Evolutionary conservation across 1,140 invertebrate species (phyloP).

Genomic region (Drosophila navojoa): DNA sequence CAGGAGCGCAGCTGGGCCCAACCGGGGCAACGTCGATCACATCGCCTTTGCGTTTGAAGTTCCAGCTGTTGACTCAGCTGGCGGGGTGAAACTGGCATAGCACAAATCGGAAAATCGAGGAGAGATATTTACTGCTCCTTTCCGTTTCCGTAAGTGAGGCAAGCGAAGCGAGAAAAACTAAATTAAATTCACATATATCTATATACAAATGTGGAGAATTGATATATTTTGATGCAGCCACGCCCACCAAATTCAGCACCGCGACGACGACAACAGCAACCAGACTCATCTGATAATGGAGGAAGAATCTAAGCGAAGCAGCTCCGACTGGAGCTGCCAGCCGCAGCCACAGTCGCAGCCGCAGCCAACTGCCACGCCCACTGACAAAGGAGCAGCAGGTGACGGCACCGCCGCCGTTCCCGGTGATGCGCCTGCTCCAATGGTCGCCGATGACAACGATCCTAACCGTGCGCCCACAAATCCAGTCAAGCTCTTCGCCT

Average conservation of each 20-base stretch:
- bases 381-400: not conserved
- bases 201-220: not conserved
- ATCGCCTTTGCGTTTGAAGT: not conserved
- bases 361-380: not conserved
- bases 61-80: not conserved
- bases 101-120: not conserved
- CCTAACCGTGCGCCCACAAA: not conserved
- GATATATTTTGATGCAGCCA: conserved; percentile 7
- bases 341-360: not conserved
- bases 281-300: not conserved
- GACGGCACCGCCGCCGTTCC: too few species aligned
- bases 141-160: too few species aligned
- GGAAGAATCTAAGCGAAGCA: too few species aligned
- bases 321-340: too few species aligned
- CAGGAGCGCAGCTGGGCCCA: conserved; percentile 21
- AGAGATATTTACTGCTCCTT: not conserved
- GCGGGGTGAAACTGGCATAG: not conserved
- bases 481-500: conserved; percentile 17
- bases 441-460: not conserved
- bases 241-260: not conserved
- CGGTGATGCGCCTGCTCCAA: too few species aligned
- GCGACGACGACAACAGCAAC: not conserved
- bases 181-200: not conserved
- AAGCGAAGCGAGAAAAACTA: too few species aligned
- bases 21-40: not conserved